Evolutionary conservation across 2,797 vertebrate genomes (phyloP).

Genomic region (Pseudochromis fuscus): DNA sequence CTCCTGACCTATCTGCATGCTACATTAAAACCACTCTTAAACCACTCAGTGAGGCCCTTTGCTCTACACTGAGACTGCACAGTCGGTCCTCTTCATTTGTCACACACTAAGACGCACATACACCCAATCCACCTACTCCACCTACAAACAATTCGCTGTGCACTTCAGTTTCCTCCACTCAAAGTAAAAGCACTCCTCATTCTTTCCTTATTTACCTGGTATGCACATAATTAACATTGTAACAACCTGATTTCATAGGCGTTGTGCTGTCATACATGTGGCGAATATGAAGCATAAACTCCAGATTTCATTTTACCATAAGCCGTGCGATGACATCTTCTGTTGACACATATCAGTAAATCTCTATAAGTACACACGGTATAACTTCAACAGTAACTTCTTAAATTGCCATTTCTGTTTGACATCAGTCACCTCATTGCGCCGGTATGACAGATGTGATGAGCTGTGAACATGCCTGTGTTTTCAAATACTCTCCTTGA

Average conservation of each 20-base stretch:
- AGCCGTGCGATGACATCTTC: neutral
- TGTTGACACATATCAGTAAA: neutral
- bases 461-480: neutral
- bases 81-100: conserved; percentile 60
- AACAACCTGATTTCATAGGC: conserved; percentile 15
- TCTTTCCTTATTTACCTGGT: neutral
- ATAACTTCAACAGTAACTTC: no score
- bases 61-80: conserved; percentile 48
- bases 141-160: conserved; percentile 30
- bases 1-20: conserved; percentile 33
- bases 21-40: conserved; percentile 56
- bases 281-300: neutral
- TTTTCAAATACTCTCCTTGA: no score
- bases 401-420: no score
- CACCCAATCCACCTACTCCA: conserved; percentile 44
- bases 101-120: conserved; percentile 60
- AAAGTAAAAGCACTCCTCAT: conserved; percentile 1
- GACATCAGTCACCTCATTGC: neutral
- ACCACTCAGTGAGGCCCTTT: conserved; percentile 56
- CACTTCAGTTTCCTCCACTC: conserved; percentile 37
- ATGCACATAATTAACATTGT: conserved; percentile 8
- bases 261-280: conserved; percentile 1
- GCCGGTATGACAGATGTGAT: neutral
- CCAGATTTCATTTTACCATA: neutral
- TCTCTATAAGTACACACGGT: no score